These are phyloP conservation scores for Penaeus japonicus DNA, from an alignment of 1,140 invertebrate genomes.

Conservation along the genomic window DNA sequence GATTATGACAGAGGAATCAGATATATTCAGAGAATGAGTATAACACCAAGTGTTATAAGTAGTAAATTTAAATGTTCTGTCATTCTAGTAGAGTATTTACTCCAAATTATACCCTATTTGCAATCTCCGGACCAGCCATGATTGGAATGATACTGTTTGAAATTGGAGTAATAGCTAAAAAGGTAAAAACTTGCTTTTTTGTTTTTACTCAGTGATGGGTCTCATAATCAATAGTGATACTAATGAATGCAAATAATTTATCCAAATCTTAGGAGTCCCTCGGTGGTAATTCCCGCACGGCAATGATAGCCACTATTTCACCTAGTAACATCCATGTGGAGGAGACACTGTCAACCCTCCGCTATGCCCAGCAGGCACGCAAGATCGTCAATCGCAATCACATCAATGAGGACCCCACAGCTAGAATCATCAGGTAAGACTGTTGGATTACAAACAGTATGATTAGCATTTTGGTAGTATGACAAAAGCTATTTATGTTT, in stretches of 20 bases:
- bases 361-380: constrained; percentile 87
- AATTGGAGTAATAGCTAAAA: not conserved
- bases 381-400: constrained; percentile 83
- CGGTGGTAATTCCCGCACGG: constrained; percentile 73
- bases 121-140: no score
- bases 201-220: not conserved
- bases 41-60: no score
- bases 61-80: no score
- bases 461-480: not conserved
- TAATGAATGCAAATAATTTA: not conserved
- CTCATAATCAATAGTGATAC: not conserved
- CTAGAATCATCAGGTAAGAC: constrained; percentile 69
- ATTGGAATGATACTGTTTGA: no score
- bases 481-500: not conserved
- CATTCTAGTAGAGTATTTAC: no score
- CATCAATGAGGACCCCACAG: constrained; percentile 82
- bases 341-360: constrained; percentile 82
- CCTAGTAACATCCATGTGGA: constrained; percentile 81
- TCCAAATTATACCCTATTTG: no score
- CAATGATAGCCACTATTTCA: constrained; percentile 78
- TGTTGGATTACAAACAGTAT: constrained; percentile 3
- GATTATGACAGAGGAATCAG: no score
- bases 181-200: not conserved
- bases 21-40: no score
- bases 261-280: constrained; percentile 68